phyloP scores from a whole-genome alignment of 2,113 vertebrate species.

The Ailuropoda melanoleuca region DNA sequence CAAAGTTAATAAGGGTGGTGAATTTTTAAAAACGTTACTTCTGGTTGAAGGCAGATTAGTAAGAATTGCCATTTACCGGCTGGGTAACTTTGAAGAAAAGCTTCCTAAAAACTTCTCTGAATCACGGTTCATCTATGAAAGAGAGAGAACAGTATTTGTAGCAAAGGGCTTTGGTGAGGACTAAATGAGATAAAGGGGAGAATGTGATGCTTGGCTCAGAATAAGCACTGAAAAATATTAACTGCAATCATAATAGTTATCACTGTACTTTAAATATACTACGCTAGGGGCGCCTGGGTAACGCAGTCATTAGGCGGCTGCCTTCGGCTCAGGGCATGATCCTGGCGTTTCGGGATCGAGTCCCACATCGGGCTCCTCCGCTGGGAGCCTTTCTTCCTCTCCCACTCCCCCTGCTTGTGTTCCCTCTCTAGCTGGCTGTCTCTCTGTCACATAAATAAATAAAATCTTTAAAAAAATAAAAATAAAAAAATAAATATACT shows the following conservation, averaged over 20 bases:
- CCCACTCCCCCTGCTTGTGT: too few relatives aligned
- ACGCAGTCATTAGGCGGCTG: too few relatives aligned
- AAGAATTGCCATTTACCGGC: not conserved
- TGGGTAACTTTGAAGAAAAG: not conserved
- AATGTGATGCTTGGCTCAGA: not conserved
- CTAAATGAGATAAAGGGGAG: not conserved
- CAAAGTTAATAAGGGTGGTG: not conserved
- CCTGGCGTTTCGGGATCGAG: too few relatives aligned
- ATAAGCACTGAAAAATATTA: not conserved
- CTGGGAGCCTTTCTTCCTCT: too few relatives aligned
- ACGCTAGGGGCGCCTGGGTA: too few relatives aligned
- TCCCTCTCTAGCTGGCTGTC: too few relatives aligned
- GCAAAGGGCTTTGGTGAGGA: not conserved
- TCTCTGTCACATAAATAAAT: too few relatives aligned
- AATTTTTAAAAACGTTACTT: conserved; percentile 19
- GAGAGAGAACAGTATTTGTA: not conserved
- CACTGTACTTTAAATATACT: not conserved
- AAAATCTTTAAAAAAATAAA: too few relatives aligned
- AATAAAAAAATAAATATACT: not conserved
- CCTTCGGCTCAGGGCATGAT: too few relatives aligned
- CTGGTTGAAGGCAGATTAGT: not conserved
- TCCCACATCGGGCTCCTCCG: too few relatives aligned
- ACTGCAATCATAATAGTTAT: not conserved
- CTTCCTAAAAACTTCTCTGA: not conserved
- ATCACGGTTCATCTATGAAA: conserved; percentile 1